Conservation (phyloP, 2,797 vertebrate species). For the Peromyscus melanophrys region DNA sequence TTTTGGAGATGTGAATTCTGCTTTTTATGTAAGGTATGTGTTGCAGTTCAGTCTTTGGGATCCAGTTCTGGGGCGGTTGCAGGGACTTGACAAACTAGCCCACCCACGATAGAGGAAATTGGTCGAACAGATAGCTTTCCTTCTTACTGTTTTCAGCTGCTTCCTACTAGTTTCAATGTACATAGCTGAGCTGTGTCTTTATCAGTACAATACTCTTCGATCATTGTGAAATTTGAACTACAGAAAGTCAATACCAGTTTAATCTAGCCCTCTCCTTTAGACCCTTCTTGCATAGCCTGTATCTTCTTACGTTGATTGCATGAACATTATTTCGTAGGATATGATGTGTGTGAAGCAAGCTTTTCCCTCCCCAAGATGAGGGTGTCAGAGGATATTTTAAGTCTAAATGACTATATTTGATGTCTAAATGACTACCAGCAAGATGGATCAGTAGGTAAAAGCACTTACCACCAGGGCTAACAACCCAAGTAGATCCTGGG, state of each 20-base stretch:
- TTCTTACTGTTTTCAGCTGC: slow-evolving; percentile 64
- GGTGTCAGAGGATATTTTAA: neutral
- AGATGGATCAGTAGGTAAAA: neutral
- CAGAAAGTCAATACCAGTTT: neutral
- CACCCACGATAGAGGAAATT: neutral
- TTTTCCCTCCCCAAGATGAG: neutral
- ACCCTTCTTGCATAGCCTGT: neutral
- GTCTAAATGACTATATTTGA: neutral
- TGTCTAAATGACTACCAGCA: neutral
- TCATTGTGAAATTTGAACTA: neutral
- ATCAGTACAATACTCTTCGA: slow-evolving; percentile 27
- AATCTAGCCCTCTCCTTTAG: neutral
- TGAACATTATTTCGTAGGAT: neutral
- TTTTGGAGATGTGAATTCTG: slow-evolving; percentile 76
- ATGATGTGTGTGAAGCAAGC: neutral
- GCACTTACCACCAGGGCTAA: neutral
- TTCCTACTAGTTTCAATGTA: slow-evolving; percentile 76
- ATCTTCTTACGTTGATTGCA: slow-evolving; percentile 24
- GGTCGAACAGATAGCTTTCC: neutral
- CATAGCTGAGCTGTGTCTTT: neutral
- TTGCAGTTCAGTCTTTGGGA: slow-evolving; percentile 62
- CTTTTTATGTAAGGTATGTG: slow-evolving; percentile 65
- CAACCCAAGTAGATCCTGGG: neutral
- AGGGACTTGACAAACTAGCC: slow-evolving; percentile 54
- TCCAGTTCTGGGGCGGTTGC: slow-evolving; percentile 42